These are phyloP conservation scores for Pseudopipra pipra DNA, from an alignment of 2,113 vertebrate genomes.

Conservation along the genomic window DNA sequence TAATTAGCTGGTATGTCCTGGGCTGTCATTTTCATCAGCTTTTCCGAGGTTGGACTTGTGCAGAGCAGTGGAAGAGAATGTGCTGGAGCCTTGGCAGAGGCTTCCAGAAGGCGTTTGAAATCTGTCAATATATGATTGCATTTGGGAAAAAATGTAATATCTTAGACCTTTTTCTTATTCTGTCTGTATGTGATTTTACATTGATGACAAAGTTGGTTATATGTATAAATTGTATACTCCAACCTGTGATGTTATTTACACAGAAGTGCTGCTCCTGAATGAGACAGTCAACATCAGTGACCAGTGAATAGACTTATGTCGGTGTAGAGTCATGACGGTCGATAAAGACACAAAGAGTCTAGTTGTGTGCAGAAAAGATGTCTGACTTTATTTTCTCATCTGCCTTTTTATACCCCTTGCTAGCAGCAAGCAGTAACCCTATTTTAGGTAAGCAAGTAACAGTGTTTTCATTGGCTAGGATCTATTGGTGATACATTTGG, in stretches of 20 bases:
- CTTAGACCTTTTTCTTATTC: neutral
- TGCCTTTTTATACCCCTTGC: too few relatives aligned
- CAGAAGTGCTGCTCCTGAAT: neutral
- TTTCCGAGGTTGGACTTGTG: neutral
- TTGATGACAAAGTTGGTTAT: neutral
- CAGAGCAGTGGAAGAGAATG: neutral
- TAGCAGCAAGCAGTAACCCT: too few relatives aligned
- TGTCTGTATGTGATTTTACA: neutral
- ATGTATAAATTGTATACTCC: neutral
- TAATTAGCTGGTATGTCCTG: neutral
- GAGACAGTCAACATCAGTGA: neutral
- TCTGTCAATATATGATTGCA: neutral
- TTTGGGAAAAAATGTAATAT: neutral
- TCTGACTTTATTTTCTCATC: too few relatives aligned
- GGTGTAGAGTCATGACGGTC: too few relatives aligned
- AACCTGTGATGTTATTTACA: neutral
- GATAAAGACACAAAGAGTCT: too few relatives aligned
- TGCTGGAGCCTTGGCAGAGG: neutral
- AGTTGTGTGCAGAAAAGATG: too few relatives aligned
- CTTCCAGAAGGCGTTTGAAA: neutral
- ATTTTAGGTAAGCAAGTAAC: too few relatives aligned
- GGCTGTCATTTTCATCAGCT: neutral
- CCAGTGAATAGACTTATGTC: neutral
- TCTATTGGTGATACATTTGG: too few relatives aligned
- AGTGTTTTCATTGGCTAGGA: too few relatives aligned